Conservation (phyloP, 2,888 invertebrate genomes). For the Brachyopa scutellaris region DNA sequence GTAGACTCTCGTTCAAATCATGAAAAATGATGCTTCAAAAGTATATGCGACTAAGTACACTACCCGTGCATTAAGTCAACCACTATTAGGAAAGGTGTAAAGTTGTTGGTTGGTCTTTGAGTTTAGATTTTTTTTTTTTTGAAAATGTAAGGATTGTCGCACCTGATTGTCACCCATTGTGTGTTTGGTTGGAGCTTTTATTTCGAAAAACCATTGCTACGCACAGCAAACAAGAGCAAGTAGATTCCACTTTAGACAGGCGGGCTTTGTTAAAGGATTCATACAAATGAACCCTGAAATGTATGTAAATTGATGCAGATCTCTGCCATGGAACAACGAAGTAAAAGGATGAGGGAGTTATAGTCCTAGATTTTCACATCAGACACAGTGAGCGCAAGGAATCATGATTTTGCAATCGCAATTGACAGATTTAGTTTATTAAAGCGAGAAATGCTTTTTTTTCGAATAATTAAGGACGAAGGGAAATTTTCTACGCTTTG, state of each 20-base stretch:
- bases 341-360: conserved; percentile 50
- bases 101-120: conserved; percentile 51
- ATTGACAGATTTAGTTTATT: conserved; percentile 64
- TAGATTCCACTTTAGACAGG: conserved; percentile 68
- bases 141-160: conserved; percentile 64
- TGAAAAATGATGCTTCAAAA: conserved; percentile 71
- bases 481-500: conserved; percentile 7
- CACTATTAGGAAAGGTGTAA: conserved; percentile 55
- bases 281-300: conserved; percentile 71
- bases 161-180: conserved; percentile 71
- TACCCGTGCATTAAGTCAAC: conserved; percentile 68
- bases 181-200: conserved; percentile 39
- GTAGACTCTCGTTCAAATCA: conserved; percentile 62
- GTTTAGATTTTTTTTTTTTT: conserved; percentile 8
- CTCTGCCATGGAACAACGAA: conserved; percentile 37
- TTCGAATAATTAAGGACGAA: conserved; percentile 48
- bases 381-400: conserved; percentile 11
- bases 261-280: conserved; percentile 71
- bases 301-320: conserved; percentile 72
- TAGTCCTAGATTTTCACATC: conserved; percentile 59
- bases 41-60: conserved; percentile 52
- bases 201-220: conserved; percentile 27
- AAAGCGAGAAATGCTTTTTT: conserved; percentile 52
- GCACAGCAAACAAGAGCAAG: conserved; percentile 59
- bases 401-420: conserved; percentile 49